Conservation (phyloP, 2,113 vertebrate species). For the Corapipo altera region DNA sequence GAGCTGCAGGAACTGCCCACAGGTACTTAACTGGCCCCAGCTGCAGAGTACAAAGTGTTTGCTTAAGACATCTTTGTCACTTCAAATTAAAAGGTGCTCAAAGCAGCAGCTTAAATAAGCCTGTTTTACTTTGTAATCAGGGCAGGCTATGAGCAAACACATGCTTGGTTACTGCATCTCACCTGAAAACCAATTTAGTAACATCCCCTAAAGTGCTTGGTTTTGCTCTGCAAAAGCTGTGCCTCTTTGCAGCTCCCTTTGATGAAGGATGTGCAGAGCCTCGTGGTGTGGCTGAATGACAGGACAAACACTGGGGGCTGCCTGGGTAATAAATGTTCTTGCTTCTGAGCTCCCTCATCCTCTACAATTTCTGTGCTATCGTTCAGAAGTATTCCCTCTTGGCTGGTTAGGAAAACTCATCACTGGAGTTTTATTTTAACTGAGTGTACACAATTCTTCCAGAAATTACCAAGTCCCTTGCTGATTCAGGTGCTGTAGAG, state of each 20-base stretch:
- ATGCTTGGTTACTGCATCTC: not conserved
- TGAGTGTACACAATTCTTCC: not conserved
- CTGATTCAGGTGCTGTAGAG: not conserved
- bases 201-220: fast-evolving
- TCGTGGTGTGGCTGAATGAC: not conserved
- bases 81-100: not conserved
- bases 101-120: not conserved
- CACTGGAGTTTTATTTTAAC: conserved; percentile 9
- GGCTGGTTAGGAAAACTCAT: not conserved
- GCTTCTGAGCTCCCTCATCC: not conserved
- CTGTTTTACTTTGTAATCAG: not conserved
- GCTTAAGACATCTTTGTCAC: not conserved
- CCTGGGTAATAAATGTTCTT: not conserved
- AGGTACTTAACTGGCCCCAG: not conserved
- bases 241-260: not conserved
- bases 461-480: conserved; percentile 9
- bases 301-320: not conserved
- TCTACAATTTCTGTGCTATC: not conserved
- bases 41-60: not conserved
- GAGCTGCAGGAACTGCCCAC: not conserved
- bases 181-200: not conserved
- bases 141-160: not conserved
- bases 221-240: not conserved
- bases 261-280: not conserved
- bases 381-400: not conserved